Conservation (phyloP, 2,113 vertebrate species). For the Petromus typicus region DNA sequence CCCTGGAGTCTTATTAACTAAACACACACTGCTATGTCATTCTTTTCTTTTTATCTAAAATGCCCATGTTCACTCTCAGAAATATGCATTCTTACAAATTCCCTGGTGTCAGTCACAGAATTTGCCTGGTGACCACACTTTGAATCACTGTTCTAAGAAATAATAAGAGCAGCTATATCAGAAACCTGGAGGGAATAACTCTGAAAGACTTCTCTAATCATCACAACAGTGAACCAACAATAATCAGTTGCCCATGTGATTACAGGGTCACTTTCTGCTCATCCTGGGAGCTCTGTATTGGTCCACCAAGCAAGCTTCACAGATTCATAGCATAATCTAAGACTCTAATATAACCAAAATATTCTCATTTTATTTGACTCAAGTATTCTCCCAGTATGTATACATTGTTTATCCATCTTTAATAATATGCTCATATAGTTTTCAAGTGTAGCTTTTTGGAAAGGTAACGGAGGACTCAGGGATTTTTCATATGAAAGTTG, state of each 20-base stretch:
- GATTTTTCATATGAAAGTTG: background rate
- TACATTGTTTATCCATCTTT: background rate
- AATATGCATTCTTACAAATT: background rate
- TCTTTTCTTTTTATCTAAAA: background rate
- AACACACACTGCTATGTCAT: background rate
- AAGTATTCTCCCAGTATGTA: background rate
- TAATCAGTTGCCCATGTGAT: background rate
- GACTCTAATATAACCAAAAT: background rate
- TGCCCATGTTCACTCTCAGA: background rate
- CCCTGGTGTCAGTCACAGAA: background rate
- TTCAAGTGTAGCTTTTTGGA: background rate
- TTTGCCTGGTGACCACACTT: background rate
- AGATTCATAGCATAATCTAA: background rate
- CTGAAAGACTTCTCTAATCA: background rate
- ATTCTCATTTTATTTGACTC: background rate
- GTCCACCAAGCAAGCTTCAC: background rate
- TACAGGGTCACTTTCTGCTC: background rate
- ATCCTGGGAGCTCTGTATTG: background rate
- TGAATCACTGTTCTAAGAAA: background rate
- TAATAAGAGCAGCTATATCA: background rate
- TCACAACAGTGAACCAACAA: background rate
- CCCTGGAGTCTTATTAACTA: background rate
- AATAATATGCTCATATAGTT: background rate
- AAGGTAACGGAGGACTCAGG: background rate
- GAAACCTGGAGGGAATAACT: background rate